phyloP scores from a whole-genome alignment of 2,888 invertebrate genomes.

The Luffia ferchaultella region DNA sequence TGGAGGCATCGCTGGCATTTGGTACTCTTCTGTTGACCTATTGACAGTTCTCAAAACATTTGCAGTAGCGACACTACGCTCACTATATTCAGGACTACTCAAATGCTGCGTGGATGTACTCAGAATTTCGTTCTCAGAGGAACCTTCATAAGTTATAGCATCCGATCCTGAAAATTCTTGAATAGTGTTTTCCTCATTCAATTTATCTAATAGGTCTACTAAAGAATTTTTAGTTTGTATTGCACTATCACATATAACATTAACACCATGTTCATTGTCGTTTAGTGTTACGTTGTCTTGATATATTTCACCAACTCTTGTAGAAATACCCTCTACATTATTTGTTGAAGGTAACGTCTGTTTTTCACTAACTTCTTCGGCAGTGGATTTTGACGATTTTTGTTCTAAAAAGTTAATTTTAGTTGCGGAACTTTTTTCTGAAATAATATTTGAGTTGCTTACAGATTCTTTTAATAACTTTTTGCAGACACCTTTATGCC shows the following conservation, averaged over 20 bases:
- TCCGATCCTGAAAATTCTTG: constrained; percentile 39
- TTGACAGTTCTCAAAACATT: constrained; percentile 35
- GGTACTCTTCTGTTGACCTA: constrained; percentile 26
- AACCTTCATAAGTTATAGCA: constrained; percentile 71
- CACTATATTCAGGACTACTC: constrained; percentile 18
- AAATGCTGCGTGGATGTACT: constrained; percentile 67
- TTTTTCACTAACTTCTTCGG: constrained; percentile 6
- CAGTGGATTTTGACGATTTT: constrained; percentile 13
- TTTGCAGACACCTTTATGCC: constrained; percentile 72
- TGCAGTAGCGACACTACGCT: constrained; percentile 32
- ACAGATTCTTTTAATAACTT: constrained; percentile 33
- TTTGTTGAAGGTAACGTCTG: constrained; percentile 11
- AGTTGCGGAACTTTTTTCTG: not conserved
- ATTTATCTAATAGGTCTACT: constrained; percentile 18
- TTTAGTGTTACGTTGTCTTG: constrained; percentile 30
- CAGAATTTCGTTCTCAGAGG: constrained; percentile 74
- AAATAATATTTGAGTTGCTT: not conserved
- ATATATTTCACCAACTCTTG: constrained; percentile 23
- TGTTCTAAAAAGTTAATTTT: not conserved
- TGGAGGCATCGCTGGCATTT: constrained; percentile 56
- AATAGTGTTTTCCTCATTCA: constrained; percentile 53
- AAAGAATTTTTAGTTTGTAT: constrained; percentile 17
- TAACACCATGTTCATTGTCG: constrained; percentile 35
- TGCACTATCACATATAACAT: constrained; percentile 33
- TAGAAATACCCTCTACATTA: constrained; percentile 19